phyloP scores from a whole-genome alignment of 2,797 vertebrate genomes.

The Etheostoma nigrum region DNA sequence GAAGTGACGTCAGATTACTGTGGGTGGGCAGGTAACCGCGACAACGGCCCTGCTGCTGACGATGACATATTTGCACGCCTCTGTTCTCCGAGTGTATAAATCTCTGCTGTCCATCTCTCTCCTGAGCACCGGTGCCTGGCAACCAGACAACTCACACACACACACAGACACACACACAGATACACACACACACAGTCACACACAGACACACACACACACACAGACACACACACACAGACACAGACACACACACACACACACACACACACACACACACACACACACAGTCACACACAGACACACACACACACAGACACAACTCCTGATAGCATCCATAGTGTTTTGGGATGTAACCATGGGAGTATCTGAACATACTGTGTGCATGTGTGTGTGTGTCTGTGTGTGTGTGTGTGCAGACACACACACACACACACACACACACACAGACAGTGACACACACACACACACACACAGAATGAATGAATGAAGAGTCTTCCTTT shows the following conservation, averaged over 20 bases:
- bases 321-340: constrained; percentile 7
- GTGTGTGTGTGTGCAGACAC: too few relatives aligned
- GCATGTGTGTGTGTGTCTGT: too few relatives aligned
- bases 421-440: too few relatives aligned
- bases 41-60: constrained; percentile 48
- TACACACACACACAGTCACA: not conserved
- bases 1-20: constrained; percentile 63
- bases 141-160: constrained; percentile 27
- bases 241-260: too few relatives aligned
- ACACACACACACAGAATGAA: too few relatives aligned
- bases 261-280: too few relatives aligned
- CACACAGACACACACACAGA: constrained; percentile 19
- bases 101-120: constrained; percentile 31
- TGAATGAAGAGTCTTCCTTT: too few relatives aligned
- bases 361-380: not conserved
- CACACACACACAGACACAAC: too few relatives aligned
- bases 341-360: constrained; percentile 11
- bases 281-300: too few relatives aligned
- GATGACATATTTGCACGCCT: constrained; percentile 67
- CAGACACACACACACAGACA: too few relatives aligned
- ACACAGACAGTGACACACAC: too few relatives aligned
- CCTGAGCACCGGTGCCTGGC: constrained; percentile 16
- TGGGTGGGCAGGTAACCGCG: constrained; percentile 69
- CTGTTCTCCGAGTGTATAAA: constrained; percentile 28
- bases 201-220: too few relatives aligned